Evolutionary conservation across 1,140 invertebrate species (phyloP).

Genomic region (Drosophila gunungcola): DNA sequence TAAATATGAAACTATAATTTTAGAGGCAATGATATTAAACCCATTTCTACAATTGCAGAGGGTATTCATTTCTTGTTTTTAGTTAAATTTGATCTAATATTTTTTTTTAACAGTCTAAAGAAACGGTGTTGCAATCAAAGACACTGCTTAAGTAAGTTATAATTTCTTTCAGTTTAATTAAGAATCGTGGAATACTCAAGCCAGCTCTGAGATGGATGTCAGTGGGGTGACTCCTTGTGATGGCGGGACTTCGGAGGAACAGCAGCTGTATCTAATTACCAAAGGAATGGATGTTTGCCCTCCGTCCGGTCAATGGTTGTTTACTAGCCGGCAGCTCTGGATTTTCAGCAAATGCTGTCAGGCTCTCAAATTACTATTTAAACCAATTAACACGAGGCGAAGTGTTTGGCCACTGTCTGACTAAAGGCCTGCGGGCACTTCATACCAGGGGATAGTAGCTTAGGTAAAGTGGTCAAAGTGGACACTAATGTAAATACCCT

Average conservation of each 20-base stretch:
- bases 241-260: not conserved
- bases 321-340: slow-evolving; percentile 20
- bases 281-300: slow-evolving; percentile 70
- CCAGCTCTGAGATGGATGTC: slow-evolving; percentile 11
- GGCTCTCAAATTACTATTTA: slow-evolving; percentile 74
- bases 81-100: no score
- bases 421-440: slow-evolving; percentile 13
- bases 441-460: slow-evolving; percentile 43
- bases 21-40: no score
- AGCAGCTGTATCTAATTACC: slow-evolving; percentile 60
- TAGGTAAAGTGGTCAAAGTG: slow-evolving; percentile 41
- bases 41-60: no score
- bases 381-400: slow-evolving; percentile 72
- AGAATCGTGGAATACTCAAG: slow-evolving; percentile 19
- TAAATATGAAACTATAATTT: no score
- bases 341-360: slow-evolving; percentile 52
- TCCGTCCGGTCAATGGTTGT: slow-evolving; percentile 22
- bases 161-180: no score
- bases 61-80: no score
- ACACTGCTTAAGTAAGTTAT: no score
- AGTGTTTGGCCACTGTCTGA: slow-evolving; percentile 19
- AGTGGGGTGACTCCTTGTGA: not conserved
- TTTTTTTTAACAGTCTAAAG: no score
- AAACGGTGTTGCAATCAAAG: no score
- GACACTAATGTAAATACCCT: slow-evolving; percentile 61